Evolutionary conservation across 2,797 vertebrate species (phyloP), one percentile per base, ranked within the genome.

Genomic region (Pelodytes ibericus): DNA sequence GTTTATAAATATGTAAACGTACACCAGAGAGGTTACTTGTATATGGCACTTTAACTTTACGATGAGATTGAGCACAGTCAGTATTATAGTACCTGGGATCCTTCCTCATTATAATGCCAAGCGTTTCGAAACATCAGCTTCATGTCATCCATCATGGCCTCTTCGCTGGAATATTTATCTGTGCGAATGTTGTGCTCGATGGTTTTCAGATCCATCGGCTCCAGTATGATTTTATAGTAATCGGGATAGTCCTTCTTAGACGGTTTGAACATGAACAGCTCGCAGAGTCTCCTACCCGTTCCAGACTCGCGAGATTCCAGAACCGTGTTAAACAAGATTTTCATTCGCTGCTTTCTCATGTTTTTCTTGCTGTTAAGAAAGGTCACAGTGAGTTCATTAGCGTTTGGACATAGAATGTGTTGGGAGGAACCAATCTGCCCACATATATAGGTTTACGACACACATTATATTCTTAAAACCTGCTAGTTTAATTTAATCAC

Each of bases 181-280:
- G 94, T 93, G 68, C 98, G 96, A 84, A 99, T 96, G 89, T 95
- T 98, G 89, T 96, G 92, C 61, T 99, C 97, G 25, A 99, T 93
- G 82, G 94, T 98, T 87, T 95, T 95, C 84, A 99, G 88, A 88
- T 99, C 98, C 96, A 99, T 95, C 15, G 98, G 98, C 82, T 99
- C 98, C 86, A 98, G 88, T 83, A 99, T 99, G 71, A 99, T 95
- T 89, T 99, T 98, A 84, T 99, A 99, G 82, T 99, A 99, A 88
- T 99, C 96, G 0, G 98, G 96, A 80, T 99, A 99, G 87, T 99
- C 98, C 85, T 99, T 99, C 89, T 98, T 98, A 20, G 96, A 99
- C 49, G 98, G 98, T 74, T 98, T 99, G 77, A 99, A 93, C 95
- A 96, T 98, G 85, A 99, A 99, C 0, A 99, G 91, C 51, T 99